Evolutionary conservation across 2,113 vertebrate species (phyloP).

Genomic region (Genyomyrus donnyi): DNA sequence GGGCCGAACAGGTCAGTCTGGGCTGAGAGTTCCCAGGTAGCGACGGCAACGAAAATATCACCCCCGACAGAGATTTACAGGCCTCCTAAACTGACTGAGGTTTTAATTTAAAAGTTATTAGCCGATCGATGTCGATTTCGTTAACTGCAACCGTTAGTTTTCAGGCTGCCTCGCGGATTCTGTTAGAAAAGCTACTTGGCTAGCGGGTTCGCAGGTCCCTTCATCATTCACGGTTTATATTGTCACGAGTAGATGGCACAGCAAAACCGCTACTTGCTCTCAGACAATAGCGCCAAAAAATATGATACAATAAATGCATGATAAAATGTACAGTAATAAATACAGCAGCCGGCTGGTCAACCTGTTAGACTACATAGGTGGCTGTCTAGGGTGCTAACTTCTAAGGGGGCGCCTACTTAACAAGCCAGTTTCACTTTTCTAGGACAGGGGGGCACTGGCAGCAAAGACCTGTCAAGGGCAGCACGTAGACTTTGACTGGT

Average conservation of each 20-base stretch:
- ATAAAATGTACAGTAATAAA: neutral
- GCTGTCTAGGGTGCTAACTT: neutral
- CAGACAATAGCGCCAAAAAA: neutral
- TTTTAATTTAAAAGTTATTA: constrained; percentile 1
- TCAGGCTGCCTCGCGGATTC: neutral
- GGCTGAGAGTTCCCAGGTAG: neutral
- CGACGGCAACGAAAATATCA: neutral
- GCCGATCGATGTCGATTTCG: neutral
- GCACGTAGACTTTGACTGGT: neutral
- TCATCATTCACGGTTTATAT: neutral
- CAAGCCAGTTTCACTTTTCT: neutral
- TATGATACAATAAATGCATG: neutral
- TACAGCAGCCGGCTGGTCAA: neutral
- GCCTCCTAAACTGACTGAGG: neutral
- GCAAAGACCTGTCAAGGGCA: neutral
- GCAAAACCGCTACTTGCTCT: neutral
- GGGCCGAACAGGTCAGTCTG: neutral
- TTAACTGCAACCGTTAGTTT: neutral
- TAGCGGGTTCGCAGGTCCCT: neutral
- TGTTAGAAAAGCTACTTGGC: neutral
- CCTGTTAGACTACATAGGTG: neutral
- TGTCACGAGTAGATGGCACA: neutral
- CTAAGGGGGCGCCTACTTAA: neutral
- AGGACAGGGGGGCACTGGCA: neutral
- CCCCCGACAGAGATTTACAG: neutral